Base-by-base conservation (phyloP, 1,140 invertebrate species). In the Lutraria rhynchaena region DNA sequence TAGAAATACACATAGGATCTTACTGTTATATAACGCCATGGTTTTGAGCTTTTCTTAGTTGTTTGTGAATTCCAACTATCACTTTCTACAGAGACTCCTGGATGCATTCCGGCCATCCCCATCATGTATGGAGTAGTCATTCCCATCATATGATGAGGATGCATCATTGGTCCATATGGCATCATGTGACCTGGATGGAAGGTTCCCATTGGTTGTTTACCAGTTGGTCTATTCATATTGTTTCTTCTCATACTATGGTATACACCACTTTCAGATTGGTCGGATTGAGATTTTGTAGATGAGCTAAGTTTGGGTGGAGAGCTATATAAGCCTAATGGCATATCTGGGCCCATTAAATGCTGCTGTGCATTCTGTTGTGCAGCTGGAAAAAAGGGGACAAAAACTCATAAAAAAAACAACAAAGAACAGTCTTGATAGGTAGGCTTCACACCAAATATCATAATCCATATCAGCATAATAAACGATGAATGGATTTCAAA, bases 91-190 rank as follows among this genome's bases (percentile, higher is more conserved):
- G 1, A 19, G 37, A 29, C 27, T 75, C 73, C 61, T 75, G 37
- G 58, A 44, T 63, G 71, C n/a, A 75, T 44, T 44, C 37, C 44
- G 46, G 35, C 31, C 75, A 78, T 78, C n/a, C 60, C 77, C 77
- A 81, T 81, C 53, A 70, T 60, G n/a, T 41, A 41, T 41, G 37
- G 37, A 41, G 5, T 41, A 41, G 37, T 5, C 37, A 41, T 5
- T 41, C 37, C 37, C 37, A 41, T 41, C 37, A 41, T 41, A 7
- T 41, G 37, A 41, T 70, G 53, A 1, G 58, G 60, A 24, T 73
- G 41, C 67, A 70, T 58, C 37, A 71, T 83, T 33, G 71, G 69
- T 69, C 73, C 71, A 69, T 76, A 76, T 49, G 60, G 71, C 60
- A 77, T 65, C 71, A 82, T 69, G 53, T 61, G 60, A 58, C 22